Base-by-base conservation (phyloP, 2,888 invertebrate species). In the Acronicta psi region DNA sequence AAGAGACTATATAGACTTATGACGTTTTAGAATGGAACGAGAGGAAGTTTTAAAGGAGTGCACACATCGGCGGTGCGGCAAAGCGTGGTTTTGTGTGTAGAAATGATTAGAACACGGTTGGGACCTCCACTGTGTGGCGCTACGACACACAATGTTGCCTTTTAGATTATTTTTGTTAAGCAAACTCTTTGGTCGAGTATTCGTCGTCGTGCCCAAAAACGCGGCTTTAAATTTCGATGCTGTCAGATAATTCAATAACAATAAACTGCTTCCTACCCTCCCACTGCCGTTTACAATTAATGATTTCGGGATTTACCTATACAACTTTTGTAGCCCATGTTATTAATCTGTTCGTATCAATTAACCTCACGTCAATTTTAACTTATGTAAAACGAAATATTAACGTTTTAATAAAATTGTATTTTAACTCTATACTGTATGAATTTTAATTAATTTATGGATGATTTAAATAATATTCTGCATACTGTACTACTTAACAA, bases 101-200 rank as follows among this genome's bases (percentile, higher is more conserved):
- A 81, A 88, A 76, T 89, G 85, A 91, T 93, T 94, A 94, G 93
- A 82, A 80, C 66, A 59, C 65, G 66, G 69, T 55, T 75, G 81
- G 79, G 91, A 92, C 92, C 93, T 87, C 92, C 92, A 73, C 84
- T 70, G 88, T 64, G 92, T 89, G 93, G 92, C 92, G 92, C 92
- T 92, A 69, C 46, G 82, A 73, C 72, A 70, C 65, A 70, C 69
- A 61, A 55, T 76, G 77, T 80, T 75, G 70, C 71, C 68, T 81
- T 79, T 75, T 69, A 73, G 67, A 71, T 75, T 69, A 80, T 63
- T 73, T 82, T 80, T 65, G 73, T 84, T 77, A 70, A 59, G 61
- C 42, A 64, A 69, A 51, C 47, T 42, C 57, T 55, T 54, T 49
- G 25, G 37, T 50, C 45, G 20, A 52, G 58, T 62, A 38, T 62